Evolutionary conservation across 2,113 vertebrate species (phyloP).

Genomic region (Willisornis vidua): DNA sequence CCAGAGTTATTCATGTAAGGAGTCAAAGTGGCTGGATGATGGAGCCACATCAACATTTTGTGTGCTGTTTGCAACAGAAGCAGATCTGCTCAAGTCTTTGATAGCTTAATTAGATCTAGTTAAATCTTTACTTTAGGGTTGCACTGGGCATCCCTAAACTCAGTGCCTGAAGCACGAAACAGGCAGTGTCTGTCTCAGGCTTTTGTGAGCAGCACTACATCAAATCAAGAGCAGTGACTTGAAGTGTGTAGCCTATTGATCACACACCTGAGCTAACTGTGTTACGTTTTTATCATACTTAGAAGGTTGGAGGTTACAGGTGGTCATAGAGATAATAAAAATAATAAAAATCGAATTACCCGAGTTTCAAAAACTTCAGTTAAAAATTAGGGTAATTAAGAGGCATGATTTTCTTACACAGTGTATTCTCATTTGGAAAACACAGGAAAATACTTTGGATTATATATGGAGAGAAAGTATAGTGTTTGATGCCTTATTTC

Average conservation of each 20-base stretch:
- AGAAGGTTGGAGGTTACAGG: slow-evolving; percentile 67
- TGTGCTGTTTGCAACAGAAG: not conserved
- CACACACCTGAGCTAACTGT: not conserved
- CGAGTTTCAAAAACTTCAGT: slow-evolving; percentile 66
- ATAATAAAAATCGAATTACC: slow-evolving; percentile 72
- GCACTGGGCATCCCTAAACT: not conserved
- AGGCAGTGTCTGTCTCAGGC: fast-evolving
- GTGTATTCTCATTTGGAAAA: not conserved
- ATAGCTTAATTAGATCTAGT: not conserved
- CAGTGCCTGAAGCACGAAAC: not conserved
- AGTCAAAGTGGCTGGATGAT: not conserved
- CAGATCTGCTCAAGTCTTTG: not conserved
- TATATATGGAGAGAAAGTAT: not conserved
- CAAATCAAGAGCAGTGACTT: not conserved
- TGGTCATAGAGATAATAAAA: slow-evolving; percentile 70
- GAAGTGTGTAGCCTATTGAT: not conserved
- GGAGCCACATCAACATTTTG: not conserved
- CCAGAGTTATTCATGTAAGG: not conserved
- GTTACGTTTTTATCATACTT: slow-evolving; percentile 21
- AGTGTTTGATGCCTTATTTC: not conserved
- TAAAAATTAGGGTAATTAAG: slow-evolving; percentile 71
- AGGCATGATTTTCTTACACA: not conserved
- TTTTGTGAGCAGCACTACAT: not conserved
- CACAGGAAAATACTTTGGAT: not conserved
- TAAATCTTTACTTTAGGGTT: not conserved